Percentiles rank a stretch among this genome's conserved stretches.
Evolutionary conservation across 2,888 invertebrate genomes (phyloP).

Genomic region (Patella ulyssiponensis): DNA sequence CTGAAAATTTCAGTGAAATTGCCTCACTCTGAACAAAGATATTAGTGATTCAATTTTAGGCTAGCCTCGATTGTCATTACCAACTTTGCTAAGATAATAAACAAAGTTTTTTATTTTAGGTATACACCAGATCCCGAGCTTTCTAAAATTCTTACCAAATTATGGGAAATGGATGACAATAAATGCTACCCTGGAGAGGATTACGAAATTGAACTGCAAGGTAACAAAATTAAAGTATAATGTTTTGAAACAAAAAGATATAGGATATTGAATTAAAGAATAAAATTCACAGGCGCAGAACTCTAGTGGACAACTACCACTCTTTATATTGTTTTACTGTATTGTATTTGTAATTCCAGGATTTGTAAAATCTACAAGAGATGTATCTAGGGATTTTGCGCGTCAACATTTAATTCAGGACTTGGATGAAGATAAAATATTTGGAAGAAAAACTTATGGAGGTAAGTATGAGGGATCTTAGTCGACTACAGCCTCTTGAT

Average conservation of each 20-base stretch:
- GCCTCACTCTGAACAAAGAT: too few relatives aligned
- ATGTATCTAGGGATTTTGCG: constrained; percentile 55
- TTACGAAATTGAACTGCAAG: constrained; percentile 69
- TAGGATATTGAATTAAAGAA: neutral
- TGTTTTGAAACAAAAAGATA: too few relatives aligned
- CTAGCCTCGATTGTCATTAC: too few relatives aligned
- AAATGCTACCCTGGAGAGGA: constrained; percentile 65
- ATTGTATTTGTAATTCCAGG: constrained; percentile 43
- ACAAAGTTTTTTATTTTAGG: constrained; percentile 29
- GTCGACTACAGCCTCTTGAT: too few relatives aligned
- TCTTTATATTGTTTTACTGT: too few relatives aligned
- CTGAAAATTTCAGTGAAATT: too few relatives aligned
- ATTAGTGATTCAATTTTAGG: too few relatives aligned
- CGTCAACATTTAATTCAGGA: constrained; percentile 59
- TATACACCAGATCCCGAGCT: constrained; percentile 62
- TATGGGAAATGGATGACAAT: constrained; percentile 70
- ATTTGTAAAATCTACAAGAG: constrained; percentile 59
- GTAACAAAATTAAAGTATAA: constrained; percentile 42
- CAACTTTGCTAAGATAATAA: too few relatives aligned
- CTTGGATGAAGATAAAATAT: constrained; percentile 67
- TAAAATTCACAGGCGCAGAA: too few relatives aligned
- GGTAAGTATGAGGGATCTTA: constrained; percentile 44
- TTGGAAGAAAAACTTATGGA: constrained; percentile 65
- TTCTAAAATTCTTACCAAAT: constrained; percentile 60
- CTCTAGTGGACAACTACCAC: too few relatives aligned